Base-by-base conservation (phyloP, 2,113 vertebrate genomes). In the Azemiops feae region DNA sequence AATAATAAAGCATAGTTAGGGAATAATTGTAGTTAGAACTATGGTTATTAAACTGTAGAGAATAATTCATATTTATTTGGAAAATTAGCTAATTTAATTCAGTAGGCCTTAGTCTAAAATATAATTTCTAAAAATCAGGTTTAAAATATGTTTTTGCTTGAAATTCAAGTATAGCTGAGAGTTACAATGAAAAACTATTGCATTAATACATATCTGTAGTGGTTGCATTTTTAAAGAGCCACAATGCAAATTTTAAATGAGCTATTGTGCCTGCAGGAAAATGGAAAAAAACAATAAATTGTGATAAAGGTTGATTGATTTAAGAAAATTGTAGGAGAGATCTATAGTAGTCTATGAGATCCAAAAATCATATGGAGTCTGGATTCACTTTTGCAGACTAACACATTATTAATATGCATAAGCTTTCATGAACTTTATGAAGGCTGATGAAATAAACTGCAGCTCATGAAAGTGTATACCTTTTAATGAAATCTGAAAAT, bases 181-280 rank as follows among this genome's bases (percentile, higher is more conserved):
- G 1, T 50, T 58, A 1, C 34, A 58, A 89, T 85, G 92, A 91
- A 92, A 47, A 39, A 58, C 23, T 64, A 30, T 89, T 90, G 74
- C 55, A 90, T 90, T 89, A 90, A 92, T 88, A 39, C 88, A 55
- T 91, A 0, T n/a, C 23, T 64, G 91, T 91, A 92, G 87, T 69
- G 69, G 69, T 94, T 69, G 91, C 87, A 89, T 90, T 10, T 8
- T 92, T 89, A 94, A 89, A 43, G 25, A 88, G 92, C n/a, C 93
- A 94, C 95, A 93, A 43, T 0, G 0, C 86, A 81, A 60, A 90
- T 93, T 89, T 96, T 81, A 4, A 23, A 14, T 81, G 52, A 53
- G 47, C 92, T 95, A 60, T 93, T 93, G 91, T 16, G 89, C 94
- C 86, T 58, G 16, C 27, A 92, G 81, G 91, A 64, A 94, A 93